A percentile compares a stretch with the other conserved stretches of the same genome.
These are phyloP conservation scores for Nomada goodeniana DNA, from an alignment of 2,888 invertebrate genomes.

Conservation along the genomic window DNA sequence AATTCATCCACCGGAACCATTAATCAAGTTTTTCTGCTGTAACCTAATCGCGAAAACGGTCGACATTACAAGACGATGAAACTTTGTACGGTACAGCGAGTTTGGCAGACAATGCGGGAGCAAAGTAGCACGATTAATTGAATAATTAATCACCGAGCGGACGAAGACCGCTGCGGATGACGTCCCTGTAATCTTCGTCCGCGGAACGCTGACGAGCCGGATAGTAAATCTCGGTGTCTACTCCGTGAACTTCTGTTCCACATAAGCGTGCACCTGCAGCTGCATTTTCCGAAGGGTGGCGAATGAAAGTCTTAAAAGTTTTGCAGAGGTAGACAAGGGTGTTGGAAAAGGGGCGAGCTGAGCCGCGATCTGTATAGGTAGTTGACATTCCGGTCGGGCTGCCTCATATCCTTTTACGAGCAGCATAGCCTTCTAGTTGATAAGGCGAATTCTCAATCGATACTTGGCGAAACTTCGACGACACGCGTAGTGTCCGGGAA, in stretches of 20 bases:
- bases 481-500: constrained; percentile 44
- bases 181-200: constrained; percentile 46
- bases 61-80: not conserved
- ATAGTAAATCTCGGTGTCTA: constrained; percentile 53
- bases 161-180: constrained; percentile 38
- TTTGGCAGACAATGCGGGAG: constrained; percentile 18
- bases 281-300: constrained; percentile 50
- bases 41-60: not conserved
- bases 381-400: constrained; percentile 74
- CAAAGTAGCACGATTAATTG: constrained; percentile 48
- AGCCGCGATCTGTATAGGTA: constrained; percentile 50
- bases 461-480: constrained; percentile 63
- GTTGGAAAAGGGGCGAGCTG: not conserved
- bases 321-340: not conserved
- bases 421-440: constrained; percentile 64
- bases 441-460: constrained; percentile 75
- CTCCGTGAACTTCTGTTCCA: constrained; percentile 40
- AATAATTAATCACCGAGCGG: constrained; percentile 51
- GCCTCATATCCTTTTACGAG: constrained; percentile 77
- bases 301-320: constrained; percentile 43
- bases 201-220: constrained; percentile 49
- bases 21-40: not conserved
- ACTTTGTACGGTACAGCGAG: constrained; percentile 12
- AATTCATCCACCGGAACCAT: not conserved
- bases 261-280: constrained; percentile 45